Evolutionary conservation across 2,888 invertebrate genomes (phyloP), one percentile per base, ranked within the genome.

Genomic region (Heliconius cydno): DNA sequence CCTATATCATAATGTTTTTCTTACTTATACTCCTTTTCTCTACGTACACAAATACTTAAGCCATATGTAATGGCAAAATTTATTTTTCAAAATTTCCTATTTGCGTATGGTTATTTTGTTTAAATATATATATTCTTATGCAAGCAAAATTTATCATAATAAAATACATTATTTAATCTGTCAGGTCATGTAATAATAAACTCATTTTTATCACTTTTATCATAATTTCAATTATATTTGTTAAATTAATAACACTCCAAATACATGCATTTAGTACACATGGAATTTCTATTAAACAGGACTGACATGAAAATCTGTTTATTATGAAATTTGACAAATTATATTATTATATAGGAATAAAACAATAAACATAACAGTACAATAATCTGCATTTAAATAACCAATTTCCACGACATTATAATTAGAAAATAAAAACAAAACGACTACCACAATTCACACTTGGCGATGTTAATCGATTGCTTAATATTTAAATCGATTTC

Each of bases 311-410:
- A 41, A 70, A 34, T 7, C 25, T 46, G 41, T 70, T 70, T 41
- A 70, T 70, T 41, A 15, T 25, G 25, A 46, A 25, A 70, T 25
- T 25, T 25, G 68, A n/a, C 34, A n/a, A 38, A 41, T 41, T n/a
- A 30, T 25, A n/a, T 41, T 34, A 68, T 68, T 38, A 68, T 41
- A 70, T 68, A 68, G 41, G 7, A 68, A 68, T n/a, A 41, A 68
- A 70, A 25, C 70, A 70, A 70, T 46, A 41, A 70, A 25, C 25
- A 73, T 60, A 60, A 60, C n/a, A 60, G 73, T 73, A 73, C 73
- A 73, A 73, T 73, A 73, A 73, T 73, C 60, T 73, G 60, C 60
- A 73, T 73, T 73, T 73, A 70, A 70, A 46, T 25, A 38, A 15
- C 15, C 41, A 15, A 70, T 41, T 41, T 3, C 25, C 34, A 57